Percentiles rank a stretch among this genome's conserved stretches.
phyloP scores from a whole-genome alignment of 37 sponge, comb jelly and placozoan genomes.

The Haliclona indistincta region DNA sequence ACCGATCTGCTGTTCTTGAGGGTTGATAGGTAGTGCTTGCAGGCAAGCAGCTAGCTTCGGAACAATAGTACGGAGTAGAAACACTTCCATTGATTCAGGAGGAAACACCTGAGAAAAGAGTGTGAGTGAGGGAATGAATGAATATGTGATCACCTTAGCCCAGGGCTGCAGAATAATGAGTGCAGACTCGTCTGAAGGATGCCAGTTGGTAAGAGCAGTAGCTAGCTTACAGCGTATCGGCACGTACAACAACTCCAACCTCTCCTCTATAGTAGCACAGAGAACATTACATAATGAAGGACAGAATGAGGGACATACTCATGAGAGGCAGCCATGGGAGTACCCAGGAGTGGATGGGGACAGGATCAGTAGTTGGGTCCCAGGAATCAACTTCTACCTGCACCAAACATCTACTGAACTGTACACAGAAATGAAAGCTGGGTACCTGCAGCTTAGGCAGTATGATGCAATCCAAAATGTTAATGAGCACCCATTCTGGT shows the following conservation, averaged over 20 bases:
- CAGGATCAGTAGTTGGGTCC: slow-evolving; percentile 92
- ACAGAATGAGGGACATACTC: slow-evolving; percentile 43
- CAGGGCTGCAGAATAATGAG: slow-evolving; percentile 93
- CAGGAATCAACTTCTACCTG: slow-evolving; percentile 80
- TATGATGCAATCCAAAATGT: slow-evolving; percentile 80
- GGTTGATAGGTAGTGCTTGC: slow-evolving; percentile 84
- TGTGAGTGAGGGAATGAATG: background rate
- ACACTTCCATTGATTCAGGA: slow-evolving; percentile 84
- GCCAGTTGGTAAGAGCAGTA: slow-evolving; percentile 89
- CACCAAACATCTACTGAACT: background rate
- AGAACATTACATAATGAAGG: background rate
- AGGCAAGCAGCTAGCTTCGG: slow-evolving; percentile 88
- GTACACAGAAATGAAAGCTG: background rate
- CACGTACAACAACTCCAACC: slow-evolving; percentile 79
- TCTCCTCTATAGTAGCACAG: slow-evolving; percentile 35
- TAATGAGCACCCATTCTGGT: slow-evolving; percentile 77
- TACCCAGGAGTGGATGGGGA: slow-evolving; percentile 95
- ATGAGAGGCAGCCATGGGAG: slow-evolving; percentile 97
- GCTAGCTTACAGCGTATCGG: slow-evolving; percentile 93
- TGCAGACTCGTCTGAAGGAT: slow-evolving; percentile 95
- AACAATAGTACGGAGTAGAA: slow-evolving; percentile 75
- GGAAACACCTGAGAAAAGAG: slow-evolving; percentile 62
- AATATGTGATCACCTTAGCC: slow-evolving; percentile 43
- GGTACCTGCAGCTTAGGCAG: slow-evolving; percentile 79
- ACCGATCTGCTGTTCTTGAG: slow-evolving; percentile 84